Evolutionary conservation across 92 coral and sea anemone genomes (phyloP), one percentile per base, ranked within the genome.

Genomic region (Muricea muricata): DNA sequence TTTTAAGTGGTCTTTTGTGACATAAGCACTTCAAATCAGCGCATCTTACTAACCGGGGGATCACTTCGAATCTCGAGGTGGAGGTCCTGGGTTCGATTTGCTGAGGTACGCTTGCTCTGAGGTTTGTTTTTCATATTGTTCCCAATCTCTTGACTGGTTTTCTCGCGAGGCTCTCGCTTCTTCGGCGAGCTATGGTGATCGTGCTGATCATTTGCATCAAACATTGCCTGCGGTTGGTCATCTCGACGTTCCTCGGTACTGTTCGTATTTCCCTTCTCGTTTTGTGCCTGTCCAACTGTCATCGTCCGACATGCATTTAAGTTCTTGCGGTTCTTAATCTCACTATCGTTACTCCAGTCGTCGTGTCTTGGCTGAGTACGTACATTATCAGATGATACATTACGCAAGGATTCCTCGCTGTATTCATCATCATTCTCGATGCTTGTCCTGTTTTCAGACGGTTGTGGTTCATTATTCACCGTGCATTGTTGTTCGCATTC

Each of bases 401-500:
- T 61, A 23, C 65, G 70, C 9, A 79, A 57, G 1, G 83, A 61
- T 63, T 58, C 91, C 47, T 87, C 91, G 31, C 78, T 86, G 24
- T 63, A 86, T 23, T 70, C 58, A 32, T 47, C 54, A 11, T 86
- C 81, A 50, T 80, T 81, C 24, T 94, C 98, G 7, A 82, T 93
- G 67, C 78, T 77, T 20, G 70, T 94, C 80, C 99, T 73, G 93
- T 97, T 97, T 78, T 97, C 99, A 6, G 92, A 88, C 0, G 99
- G 99, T 25, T 90, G 83, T 41, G 93, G 93, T 47, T 97, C 99
- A 34, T 82, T 84, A 6, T 79, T 67, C 60, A 81, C 85, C 78
- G 71, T 80, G 11, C 81, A 89, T 32, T 39, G 80, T 20, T 52
- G 60, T 57, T 97, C 98, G 45, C 63, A 82, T 66, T 97, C 99